Evolutionary conservation across 2,113 vertebrate genomes (phyloP).

Genomic region (Canis aureus): DNA sequence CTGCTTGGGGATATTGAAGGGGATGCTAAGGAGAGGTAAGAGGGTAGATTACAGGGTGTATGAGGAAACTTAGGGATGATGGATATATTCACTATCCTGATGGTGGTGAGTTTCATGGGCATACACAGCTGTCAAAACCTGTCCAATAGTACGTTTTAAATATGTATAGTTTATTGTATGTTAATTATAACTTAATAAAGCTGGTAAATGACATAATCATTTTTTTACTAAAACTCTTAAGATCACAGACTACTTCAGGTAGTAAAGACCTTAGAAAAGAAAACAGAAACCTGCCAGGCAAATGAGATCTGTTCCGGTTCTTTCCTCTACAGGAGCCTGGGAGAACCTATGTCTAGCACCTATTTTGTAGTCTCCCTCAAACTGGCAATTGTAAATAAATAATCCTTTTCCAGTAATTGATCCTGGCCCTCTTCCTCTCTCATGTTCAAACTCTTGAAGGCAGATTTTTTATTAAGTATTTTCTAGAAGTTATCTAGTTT

Average conservation of each 20-base stretch:
- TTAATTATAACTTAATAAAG: neutral
- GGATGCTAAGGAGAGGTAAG: neutral
- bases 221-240: neutral
- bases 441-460: neutral
- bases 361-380: neutral
- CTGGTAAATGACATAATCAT: neutral
- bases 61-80: neutral
- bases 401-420: neutral
- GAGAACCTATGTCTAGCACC: neutral
- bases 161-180: neutral
- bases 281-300: neutral
- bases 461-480: neutral
- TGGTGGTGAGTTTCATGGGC: neutral
- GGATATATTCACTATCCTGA: neutral
- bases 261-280: conserved; percentile 22
- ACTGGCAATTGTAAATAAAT: neutral
- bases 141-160: neutral
- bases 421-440: neutral
- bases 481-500: neutral
- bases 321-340: neutral
- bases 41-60: neutral
- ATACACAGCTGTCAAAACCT: neutral
- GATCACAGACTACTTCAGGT: neutral
- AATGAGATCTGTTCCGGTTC: neutral
- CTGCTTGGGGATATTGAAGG: neutral